phyloP scores from a whole-genome alignment of 2,797 vertebrate genomes.

The Poeciliopsis gracilis region DNA sequence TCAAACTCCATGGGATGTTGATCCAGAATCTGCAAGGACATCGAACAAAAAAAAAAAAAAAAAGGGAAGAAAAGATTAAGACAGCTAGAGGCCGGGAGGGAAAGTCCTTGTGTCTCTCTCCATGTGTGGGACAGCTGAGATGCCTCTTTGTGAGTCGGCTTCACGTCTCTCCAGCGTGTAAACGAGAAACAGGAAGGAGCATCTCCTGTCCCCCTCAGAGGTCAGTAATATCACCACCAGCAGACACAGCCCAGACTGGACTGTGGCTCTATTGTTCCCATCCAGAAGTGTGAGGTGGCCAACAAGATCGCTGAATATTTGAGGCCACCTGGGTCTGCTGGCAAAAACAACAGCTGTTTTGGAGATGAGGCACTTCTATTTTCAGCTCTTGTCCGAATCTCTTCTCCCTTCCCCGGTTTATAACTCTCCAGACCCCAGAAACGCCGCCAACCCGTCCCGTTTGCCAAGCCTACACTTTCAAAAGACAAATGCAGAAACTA shows the following conservation, averaged over 20 bases:
- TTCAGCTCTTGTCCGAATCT: slow-evolving; percentile 82
- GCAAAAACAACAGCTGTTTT: slow-evolving; percentile 97
- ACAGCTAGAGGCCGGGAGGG: slow-evolving; percentile 12
- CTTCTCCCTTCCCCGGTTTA: slow-evolving; percentile 70
- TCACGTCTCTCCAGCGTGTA: slow-evolving; percentile 39
- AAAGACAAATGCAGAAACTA: slow-evolving; percentile 79
- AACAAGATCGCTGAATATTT: slow-evolving; percentile 63
- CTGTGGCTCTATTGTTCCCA: slow-evolving; percentile 61
- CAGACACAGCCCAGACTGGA: slow-evolving; percentile 60
- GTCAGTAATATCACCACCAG: slow-evolving; percentile 68
- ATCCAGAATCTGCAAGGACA: slow-evolving; percentile 87
- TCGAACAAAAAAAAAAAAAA: slow-evolving; percentile 36
- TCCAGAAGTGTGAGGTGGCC: slow-evolving; percentile 62
- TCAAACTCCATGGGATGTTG: slow-evolving; percentile 97
- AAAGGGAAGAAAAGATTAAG: slow-evolving; percentile 24
- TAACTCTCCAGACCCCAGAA: slow-evolving; percentile 77
- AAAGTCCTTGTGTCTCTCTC: slow-evolving; percentile 8
- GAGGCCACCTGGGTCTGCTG: slow-evolving; percentile 92
- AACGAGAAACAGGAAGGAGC: slow-evolving; percentile 71
- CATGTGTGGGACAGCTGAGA: slow-evolving; percentile 41
- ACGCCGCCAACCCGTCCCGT: slow-evolving; percentile 67
- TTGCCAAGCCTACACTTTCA: slow-evolving; percentile 69
- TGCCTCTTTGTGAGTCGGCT: slow-evolving; percentile 31
- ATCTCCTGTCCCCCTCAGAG: slow-evolving; percentile 62
- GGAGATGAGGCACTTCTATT: slow-evolving; percentile 92